Evolutionary conservation across 1,140 invertebrate genomes (phyloP), one percentile per base, ranked within the genome.

Genomic region (Chrysoperla carnea): DNA sequence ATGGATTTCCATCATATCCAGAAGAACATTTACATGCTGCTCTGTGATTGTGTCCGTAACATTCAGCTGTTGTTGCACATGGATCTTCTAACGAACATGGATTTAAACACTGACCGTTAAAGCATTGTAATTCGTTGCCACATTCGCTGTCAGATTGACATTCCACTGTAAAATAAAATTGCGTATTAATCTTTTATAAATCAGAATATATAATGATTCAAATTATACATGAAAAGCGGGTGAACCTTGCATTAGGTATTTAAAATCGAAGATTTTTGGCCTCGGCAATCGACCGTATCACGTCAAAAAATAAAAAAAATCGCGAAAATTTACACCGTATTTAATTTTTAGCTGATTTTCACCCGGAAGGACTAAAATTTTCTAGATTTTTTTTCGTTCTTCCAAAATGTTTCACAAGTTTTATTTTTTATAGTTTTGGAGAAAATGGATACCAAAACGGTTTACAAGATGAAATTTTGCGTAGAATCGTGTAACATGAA

Each of bases 81-180:
- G 80, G 78, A 56, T 83, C 77, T 43, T 73, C 72, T 5, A 87
- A 51, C 2, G 85, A 61, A 50, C 85, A 89, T 14, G 82, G 81
- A 58, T 75, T 84, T 6, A 86, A 61, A 47, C 84, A 87, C 51
- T 83, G 79, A 0, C 75, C 74, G 50, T 88, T 86, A 51, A 84
- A 76, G 49, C 88, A 92, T 41, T 79, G 78, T 50, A 85, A 76
- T 31, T 77, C 75, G 42, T 75, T 66, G 13, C 69, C 56, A 54
- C 88, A 92, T 56, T 90, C 84, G 40, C 72, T 73, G 54, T 89
- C 81, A 8, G 76, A 73, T 56, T 78, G 73, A 54, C 88, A 92
- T 33, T 80, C 81, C 53, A 85, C 80, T 73, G 58, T 37, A 60
- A 68, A 51, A 46, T 53, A 49, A 54, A 57, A 46, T 50, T 27